Evolutionary conservation across 1,140 invertebrate genomes (phyloP).

Genomic region (Ceratosolen solmsi): DNA sequence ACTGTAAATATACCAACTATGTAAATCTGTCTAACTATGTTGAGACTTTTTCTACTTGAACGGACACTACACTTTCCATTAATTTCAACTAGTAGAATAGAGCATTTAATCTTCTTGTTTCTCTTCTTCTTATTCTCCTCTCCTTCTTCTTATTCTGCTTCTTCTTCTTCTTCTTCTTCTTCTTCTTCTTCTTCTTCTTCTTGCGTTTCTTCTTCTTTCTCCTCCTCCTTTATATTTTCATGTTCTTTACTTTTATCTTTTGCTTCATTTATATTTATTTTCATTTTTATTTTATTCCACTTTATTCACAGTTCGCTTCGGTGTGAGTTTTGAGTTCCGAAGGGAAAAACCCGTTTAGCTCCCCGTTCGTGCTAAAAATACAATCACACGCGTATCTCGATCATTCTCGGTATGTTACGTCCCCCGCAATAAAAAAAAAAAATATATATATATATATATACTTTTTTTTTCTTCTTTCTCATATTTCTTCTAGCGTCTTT

Average conservation of each 20-base stretch:
- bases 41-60: not conserved
- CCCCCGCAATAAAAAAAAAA: not conserved
- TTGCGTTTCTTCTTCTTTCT: not conserved
- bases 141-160: not conserved
- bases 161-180: not conserved
- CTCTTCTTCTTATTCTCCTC: too few relatives aligned
- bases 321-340: constrained; percentile 18
- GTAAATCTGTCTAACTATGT: not conserved
- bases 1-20: not conserved
- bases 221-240: not conserved
- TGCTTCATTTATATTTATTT: not conserved
- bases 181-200: not conserved
- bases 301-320: not conserved
- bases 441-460: too few relatives aligned
- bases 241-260: not conserved
- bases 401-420: not conserved
- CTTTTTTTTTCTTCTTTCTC: not conserved
- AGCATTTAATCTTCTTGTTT: too few relatives aligned
- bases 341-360: constrained; percentile 1
- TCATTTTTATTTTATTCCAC: not conserved
- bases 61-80: not conserved
- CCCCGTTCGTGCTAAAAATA: not conserved
- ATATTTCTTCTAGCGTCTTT: not conserved
- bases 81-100: not conserved
- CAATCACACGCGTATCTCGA: not conserved